phyloP scores from a whole-genome alignment of 2,113 vertebrate genomes.

The Hystrix brachyura region DNA sequence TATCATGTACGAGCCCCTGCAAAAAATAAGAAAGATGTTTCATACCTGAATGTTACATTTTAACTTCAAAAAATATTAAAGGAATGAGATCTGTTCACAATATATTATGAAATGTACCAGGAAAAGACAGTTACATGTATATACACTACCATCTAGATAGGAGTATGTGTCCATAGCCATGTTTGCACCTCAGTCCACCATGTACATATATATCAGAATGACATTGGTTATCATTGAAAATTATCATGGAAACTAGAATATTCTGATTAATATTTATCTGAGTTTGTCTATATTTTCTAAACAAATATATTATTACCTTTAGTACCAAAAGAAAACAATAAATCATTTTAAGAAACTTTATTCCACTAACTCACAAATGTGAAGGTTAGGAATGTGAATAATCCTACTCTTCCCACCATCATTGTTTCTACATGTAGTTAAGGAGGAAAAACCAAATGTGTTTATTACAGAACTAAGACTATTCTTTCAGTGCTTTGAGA shows the following conservation, averaged over 20 bases:
- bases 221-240: neutral
- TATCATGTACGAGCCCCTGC: neutral
- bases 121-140: neutral
- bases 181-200: neutral
- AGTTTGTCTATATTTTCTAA: neutral
- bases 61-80: neutral
- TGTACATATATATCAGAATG: neutral
- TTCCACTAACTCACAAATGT: neutral
- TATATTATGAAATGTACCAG: neutral
- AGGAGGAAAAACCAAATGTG: neutral
- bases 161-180: neutral
- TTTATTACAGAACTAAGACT: neutral
- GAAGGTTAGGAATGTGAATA: neutral
- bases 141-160: neutral
- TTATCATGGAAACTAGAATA: neutral
- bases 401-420: neutral
- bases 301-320: neutral
- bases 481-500: neutral
- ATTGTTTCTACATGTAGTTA: neutral
- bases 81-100: neutral
- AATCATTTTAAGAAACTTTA: neutral
- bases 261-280: neutral
- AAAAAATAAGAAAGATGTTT: neutral
- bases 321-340: neutral
- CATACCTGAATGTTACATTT: neutral